Evolutionary conservation across 2,888 invertebrate genomes (phyloP).

Genomic region (Nezara viridula): DNA sequence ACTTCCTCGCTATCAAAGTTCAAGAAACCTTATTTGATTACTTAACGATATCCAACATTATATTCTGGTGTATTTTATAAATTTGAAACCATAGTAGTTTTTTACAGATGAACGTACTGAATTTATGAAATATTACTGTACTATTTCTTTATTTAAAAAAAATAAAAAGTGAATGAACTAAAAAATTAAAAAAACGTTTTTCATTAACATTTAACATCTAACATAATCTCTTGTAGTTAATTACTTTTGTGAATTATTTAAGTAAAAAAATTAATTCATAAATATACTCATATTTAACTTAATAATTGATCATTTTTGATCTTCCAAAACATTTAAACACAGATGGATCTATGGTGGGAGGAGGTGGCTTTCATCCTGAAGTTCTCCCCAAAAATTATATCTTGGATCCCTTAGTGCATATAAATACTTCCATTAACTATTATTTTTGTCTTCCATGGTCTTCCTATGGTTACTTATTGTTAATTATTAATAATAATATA

Average conservation of each 20-base stretch:
- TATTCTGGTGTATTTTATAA: neutral
- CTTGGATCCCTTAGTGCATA: too few relatives aligned
- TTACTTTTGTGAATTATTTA: neutral
- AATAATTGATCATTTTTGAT: neutral
- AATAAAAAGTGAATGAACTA: neutral
- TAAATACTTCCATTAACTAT: neutral
- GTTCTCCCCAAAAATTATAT: too few relatives aligned
- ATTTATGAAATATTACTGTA: neutral
- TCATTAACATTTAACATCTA: neutral
- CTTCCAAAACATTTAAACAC: too few relatives aligned
- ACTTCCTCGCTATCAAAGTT: too few relatives aligned
- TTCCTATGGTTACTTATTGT: neutral
- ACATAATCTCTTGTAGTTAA: neutral
- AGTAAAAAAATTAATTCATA: neutral
- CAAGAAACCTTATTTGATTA: neutral
- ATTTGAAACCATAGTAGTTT: neutral
- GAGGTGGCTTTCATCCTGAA: too few relatives aligned
- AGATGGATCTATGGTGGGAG: too few relatives aligned
- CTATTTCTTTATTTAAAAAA: neutral
- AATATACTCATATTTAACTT: neutral
- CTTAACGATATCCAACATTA: neutral
- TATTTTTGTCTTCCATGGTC: slow-evolving; percentile 20
- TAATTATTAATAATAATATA: neutral
- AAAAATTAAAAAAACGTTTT: neutral
- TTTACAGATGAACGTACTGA: neutral